A percentile compares a stretch with the other conserved stretches of the same genome.
Conservation (phyloP, 2,888 invertebrate genomes). For the Onchidella celtica region DNA sequence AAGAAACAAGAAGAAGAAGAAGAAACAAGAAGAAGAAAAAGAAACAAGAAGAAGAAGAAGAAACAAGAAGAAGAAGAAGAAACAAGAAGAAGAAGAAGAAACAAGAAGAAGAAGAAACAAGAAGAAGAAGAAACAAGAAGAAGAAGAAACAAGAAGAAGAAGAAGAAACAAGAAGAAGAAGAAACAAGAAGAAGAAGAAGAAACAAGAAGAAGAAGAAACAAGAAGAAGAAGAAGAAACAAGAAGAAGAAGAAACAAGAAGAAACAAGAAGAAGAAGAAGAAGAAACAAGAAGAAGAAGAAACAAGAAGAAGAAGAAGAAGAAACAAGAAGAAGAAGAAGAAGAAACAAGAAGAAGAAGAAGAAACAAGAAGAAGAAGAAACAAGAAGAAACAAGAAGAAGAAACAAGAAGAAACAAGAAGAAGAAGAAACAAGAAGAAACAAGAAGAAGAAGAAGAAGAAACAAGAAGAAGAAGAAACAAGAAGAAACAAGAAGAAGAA, state of each 20-base stretch:
- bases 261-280: constrained; percentile 3
- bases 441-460: no score
- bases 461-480: neutral
- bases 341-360: no score
- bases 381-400: constrained; percentile 3
- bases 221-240: neutral
- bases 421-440: neutral
- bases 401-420: neutral
- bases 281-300: neutral
- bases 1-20: neutral
- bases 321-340: no score
- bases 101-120: neutral
- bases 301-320: neutral
- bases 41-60: neutral
- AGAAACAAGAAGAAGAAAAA: neutral
- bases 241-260: neutral
- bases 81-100: neutral
- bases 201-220: neutral
- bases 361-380: neutral
- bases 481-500: neutral
- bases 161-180: neutral
- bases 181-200: no score
- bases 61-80: neutral
- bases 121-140: constrained; percentile 2
- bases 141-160: neutral